Base-by-base conservation (phyloP, 1,140 invertebrate genomes). In the Radopholus similis region DNA sequence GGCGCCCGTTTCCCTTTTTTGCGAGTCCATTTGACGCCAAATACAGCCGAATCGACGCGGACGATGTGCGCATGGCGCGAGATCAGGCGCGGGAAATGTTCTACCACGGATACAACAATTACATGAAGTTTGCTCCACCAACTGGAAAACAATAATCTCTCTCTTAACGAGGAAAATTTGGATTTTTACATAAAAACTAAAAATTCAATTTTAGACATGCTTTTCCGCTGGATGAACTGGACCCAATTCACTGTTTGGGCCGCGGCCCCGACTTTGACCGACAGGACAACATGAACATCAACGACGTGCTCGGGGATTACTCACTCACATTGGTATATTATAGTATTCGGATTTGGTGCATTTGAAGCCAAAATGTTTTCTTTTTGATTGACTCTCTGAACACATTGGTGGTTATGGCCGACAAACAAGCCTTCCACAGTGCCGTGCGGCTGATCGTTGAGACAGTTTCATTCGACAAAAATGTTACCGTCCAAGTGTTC, bases 271-370 rank as follows among this genome's bases (percentile, higher is more conserved):
- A 89, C 83, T 83, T 87, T 81, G 84, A 86, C 3, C 85, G 88
- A 83, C 87, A 86, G 87, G 85, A 85, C 32, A 89, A 89, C 77
- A 88, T 89, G 59, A 89, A 90, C 75, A 89, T 89, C 47, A 89
- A 89, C 84, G 89, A 89, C 84, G 87, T 88, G 15, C 82, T 89
- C 2, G 89, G 89, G 51, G 88, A 89, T 70, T 88, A 86, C 76
- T 84, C 83, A 32, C 76, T 88, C 34, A 87, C 86, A 21, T 73
- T 88, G 51, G 83, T 87, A 65, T 40, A 34, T 42, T 3, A 23
- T 21, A 13, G 23, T 26, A 23, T 1, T n/a, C 21, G 9, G 1
- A 9, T n/a, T 51, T 21, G 6, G 4, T 21, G 47, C 47, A 4
- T 47, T 4, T 47, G 13, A 47, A 47, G 13, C 38, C 35, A 42